A percentile compares a stretch with the other conserved stretches of the same genome.
Conservation (phyloP, 2,888 invertebrate genomes). For the Agrochola circellaris region DNA sequence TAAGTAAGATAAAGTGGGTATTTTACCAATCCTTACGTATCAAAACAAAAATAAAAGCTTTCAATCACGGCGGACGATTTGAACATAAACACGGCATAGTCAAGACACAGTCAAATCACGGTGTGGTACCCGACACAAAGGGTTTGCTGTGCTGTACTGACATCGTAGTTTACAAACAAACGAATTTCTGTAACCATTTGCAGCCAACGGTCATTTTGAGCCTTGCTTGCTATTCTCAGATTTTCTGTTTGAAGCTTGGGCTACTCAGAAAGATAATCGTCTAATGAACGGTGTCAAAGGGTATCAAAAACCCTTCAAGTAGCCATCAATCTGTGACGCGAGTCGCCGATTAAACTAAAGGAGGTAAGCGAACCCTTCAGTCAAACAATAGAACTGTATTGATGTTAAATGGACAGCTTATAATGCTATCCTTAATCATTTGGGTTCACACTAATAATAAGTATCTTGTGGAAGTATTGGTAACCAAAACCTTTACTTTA, state of each 20-base stretch:
- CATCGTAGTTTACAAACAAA: slow-evolving; percentile 34
- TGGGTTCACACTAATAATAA: slow-evolving; percentile 6
- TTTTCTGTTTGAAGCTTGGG: not conserved
- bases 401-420: slow-evolving; percentile 13
- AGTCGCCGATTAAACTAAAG: slow-evolving; percentile 36
- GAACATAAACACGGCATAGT: slow-evolving; percentile 7
- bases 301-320: slow-evolving; percentile 23
- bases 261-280: slow-evolving; percentile 15
- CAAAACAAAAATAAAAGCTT: not conserved
- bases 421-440: slow-evolving; percentile 5
- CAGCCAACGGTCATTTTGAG: slow-evolving; percentile 6
- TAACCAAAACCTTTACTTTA: not conserved
- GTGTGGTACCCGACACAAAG: slow-evolving; percentile 40
- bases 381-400: slow-evolving; percentile 30
- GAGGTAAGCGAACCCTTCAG: slow-evolving; percentile 27
- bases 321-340: slow-evolving; percentile 17
- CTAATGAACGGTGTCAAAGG: slow-evolving; percentile 24
- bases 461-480: not conserved
- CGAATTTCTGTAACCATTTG: slow-evolving; percentile 17
- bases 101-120: slow-evolving; percentile 22
- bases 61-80: not conserved
- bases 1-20: not conserved
- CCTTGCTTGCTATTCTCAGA: not conserved
- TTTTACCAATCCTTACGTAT: not conserved
- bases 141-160: slow-evolving; percentile 28